Conservation (phyloP, 2,113 vertebrate species). For the Condylura cristata region DNA sequence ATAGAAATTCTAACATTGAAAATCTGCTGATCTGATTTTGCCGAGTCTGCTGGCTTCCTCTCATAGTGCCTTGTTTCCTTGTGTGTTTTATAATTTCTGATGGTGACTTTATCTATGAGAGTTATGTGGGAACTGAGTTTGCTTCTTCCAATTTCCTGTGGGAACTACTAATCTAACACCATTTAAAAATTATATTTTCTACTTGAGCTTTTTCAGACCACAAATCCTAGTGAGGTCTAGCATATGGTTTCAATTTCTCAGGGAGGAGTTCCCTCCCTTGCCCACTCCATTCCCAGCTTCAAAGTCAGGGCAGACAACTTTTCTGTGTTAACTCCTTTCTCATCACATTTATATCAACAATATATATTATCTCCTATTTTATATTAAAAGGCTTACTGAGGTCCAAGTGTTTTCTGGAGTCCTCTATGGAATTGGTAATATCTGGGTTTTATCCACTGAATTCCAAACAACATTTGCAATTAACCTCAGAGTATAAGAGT, state of each 20-base stretch:
- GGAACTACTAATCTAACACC: neutral
- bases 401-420: neutral
- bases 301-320: neutral
- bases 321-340: neutral
- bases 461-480: neutral
- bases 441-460: neutral
- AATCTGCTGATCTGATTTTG: neutral
- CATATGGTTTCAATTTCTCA: neutral
- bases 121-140: neutral
- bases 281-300: neutral
- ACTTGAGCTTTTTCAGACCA: neutral
- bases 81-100: neutral
- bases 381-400: neutral
- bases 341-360: neutral
- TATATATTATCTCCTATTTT: neutral
- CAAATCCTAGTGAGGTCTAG: neutral
- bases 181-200: slow-evolving; percentile 9
- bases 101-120: neutral
- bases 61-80: neutral
- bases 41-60: neutral
- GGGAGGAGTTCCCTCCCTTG: neutral
- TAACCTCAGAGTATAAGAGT: neutral
- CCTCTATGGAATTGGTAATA: neutral
- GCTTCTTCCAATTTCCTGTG: neutral
- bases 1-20: neutral